Evolutionary conservation across 2,113 vertebrate genomes (phyloP).

Genomic region (Tretioscincus oriximinensis): DNA sequence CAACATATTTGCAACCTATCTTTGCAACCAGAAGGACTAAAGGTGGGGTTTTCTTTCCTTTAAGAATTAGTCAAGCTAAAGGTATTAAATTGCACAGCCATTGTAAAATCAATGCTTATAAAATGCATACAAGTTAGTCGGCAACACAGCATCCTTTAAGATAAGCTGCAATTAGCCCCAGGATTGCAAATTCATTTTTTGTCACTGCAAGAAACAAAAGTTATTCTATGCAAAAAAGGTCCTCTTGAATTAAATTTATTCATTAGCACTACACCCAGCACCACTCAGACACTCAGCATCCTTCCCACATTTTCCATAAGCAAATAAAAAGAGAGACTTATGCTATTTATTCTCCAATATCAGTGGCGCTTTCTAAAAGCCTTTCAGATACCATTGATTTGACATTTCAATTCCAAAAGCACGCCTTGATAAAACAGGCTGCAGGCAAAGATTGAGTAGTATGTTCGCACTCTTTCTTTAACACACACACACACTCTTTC

Average conservation of each 20-base stretch:
- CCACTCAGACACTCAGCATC: background rate
- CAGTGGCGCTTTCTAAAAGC: conserved; percentile 53
- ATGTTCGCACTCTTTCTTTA: no score
- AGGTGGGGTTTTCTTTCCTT: background rate
- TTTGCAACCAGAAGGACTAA: background rate
- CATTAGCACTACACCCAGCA: conserved; percentile 53
- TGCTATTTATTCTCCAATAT: conserved; percentile 55
- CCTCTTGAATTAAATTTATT: conserved; percentile 26
- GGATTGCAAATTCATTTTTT: background rate
- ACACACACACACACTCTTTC: background rate
- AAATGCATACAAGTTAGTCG: background rate
- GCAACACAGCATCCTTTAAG: background rate
- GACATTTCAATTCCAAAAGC: conserved; percentile 30
- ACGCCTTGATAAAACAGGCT: conserved; percentile 44
- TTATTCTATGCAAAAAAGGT: background rate
- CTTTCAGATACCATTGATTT: conserved; percentile 37
- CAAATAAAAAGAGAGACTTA: conserved; percentile 26
- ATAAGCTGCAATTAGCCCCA: background rate
- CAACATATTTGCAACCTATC: background rate
- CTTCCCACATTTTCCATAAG: conserved; percentile 8
- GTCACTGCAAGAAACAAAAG: background rate
- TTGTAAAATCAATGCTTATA: background rate
- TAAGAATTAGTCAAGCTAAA: background rate
- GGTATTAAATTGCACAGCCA: background rate
- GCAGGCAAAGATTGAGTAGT: background rate